Evolutionary conservation across 1,140 invertebrate genomes (phyloP), one percentile per base, ranked within the genome.

Genomic region (Papilio polyxenes): DNA sequence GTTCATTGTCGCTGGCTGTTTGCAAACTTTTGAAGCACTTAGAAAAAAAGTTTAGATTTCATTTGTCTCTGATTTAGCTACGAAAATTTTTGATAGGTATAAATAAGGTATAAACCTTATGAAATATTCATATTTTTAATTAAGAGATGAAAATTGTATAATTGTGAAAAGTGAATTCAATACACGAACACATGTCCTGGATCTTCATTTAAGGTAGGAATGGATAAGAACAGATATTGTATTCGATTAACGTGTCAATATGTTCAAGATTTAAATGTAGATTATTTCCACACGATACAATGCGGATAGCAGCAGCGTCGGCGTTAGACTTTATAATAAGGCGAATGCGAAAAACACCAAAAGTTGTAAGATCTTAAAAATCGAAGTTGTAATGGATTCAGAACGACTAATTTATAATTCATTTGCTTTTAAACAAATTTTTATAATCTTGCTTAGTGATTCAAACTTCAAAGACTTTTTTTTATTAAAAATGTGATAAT

Each of bases 1-100:
- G 92, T 93, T 87, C 88, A 78, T 81, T 81, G 81, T 83, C 83
- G 83, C 83, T 83, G 80, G 83, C 62, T 75, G 48, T 53, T 77
- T 77, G 44, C 11, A 51, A 77, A 77, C 20, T 82, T 80, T 85
- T 85, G 81, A 82, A 83, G 83, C 81, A 83, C 78, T 85, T 84
- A 44, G 15, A 80, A 80, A 83, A 85, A 83, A 82, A 83, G 75
- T 82, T 75, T 48, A 31, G 56, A 51, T 80, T 69, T 69, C 40
- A 53, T 75, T 81, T 83, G 72, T 48, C 81, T 51, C 59, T 82
- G 40, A 82, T 82, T 76, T 69, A 15, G 51, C 15, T 40, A 59
- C 17, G 40, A 40, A 59, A 23, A 11, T 72, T 23, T 65, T 13
- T 17, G n/a, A n/a, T n/a, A n/a, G n/a, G n/a, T n/a, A 31, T 37